Base-by-base conservation (phyloP, 2,888 invertebrate species). In the Malacosoma neustria region DNA sequence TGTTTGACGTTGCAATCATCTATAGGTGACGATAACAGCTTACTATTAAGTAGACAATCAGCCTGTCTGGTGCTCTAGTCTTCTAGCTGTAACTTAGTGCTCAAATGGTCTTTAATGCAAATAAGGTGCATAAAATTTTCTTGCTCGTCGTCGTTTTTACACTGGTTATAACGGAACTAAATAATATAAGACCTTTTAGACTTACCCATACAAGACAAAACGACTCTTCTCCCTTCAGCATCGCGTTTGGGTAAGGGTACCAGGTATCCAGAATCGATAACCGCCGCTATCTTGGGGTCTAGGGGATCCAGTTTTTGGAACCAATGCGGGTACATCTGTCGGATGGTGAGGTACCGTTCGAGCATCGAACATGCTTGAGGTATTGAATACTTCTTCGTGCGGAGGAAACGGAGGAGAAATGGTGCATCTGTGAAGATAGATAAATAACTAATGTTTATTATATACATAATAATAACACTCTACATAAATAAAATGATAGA, bases 321-420 rank as follows among this genome's bases (percentile, higher is more conserved):
- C 95, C 96, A 96, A 35, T 92, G 89, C 0, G 96, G 94, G 59
- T 94, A 93, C 56, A 95, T 85, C 67, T 95, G 93, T 4, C 96
- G 87, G 48, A 96, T 93, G 15, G 92, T 93, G 38, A 97, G 82
- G 71, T 96, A 97, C 34, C 93, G 89, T 68, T 96, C 95, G 48
- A 97, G 73, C 91, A 96, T 93, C 45, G 94, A 93, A 55, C 95
- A 94, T 0, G 96, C 92, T 66, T 93, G 89, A 0, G 93, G 93
- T 12, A 96, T 90, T 29, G 93, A 93, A 76, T 93, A 96, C 68
- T 96, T 96, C 73, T 95, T 94, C 32, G 94, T 94, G 30, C 96
- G 89, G 9, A 96, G 88, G 58, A 96, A 96, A 33, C 96, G 89
- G 31, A 96, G 84, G 11, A 96, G 87, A 63, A 97, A 96, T 4